A percentile compares a stretch with the other conserved stretches of the same genome.
Conservation (phyloP, 2,113 vertebrate genomes). For the Xenopus borealis region DNA sequence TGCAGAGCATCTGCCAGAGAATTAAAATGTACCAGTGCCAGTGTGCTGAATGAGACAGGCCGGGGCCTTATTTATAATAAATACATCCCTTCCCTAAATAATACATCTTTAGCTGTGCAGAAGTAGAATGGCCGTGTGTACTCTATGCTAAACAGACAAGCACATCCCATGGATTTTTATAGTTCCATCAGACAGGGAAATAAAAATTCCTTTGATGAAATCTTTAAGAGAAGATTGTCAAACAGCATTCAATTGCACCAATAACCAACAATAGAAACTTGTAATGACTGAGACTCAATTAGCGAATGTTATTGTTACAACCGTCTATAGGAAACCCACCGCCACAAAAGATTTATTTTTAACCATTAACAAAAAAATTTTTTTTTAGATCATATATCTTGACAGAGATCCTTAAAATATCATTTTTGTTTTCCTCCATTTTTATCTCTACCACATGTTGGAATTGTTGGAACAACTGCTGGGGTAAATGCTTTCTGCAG, state of each 20-base stretch:
- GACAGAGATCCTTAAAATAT: background rate
- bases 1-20: slow-evolving; percentile 50
- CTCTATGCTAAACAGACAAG: background rate
- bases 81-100: slow-evolving; percentile 19
- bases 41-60: slow-evolving; percentile 44
- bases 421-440: background rate
- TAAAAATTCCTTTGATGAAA: no score
- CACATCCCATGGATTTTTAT: no score
- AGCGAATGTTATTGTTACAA: background rate
- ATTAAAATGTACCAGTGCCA: slow-evolving; percentile 45
- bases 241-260: no score
- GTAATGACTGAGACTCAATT: no score
- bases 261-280: no score
- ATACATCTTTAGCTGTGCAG: slow-evolving; percentile 22
- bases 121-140: slow-evolving; percentile 6
- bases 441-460: background rate
- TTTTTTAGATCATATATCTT: background rate
- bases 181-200: no score
- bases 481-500: slow-evolving; percentile 12
- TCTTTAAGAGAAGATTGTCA: no score
- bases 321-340: background rate
- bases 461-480: background rate
- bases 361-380: background rate
- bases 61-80: slow-evolving; percentile 11
- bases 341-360: no score